Evolutionary conservation across 2,113 vertebrate species (phyloP).

Genomic region (Coptodon bakossiorum): DNA sequence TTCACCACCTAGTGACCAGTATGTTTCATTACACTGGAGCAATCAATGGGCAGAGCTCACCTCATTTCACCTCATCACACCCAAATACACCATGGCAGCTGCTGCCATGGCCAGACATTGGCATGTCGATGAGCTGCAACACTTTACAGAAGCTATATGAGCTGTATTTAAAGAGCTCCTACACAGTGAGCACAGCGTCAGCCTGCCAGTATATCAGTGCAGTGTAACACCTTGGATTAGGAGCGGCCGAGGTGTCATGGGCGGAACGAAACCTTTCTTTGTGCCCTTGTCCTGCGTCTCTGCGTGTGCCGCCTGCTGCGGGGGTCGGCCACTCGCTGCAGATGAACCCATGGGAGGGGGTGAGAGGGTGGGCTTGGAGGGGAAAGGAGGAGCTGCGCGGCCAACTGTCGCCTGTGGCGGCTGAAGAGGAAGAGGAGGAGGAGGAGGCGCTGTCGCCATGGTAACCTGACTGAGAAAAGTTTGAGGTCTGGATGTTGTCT

Average conservation of each 20-base stretch:
- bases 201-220: not conserved
- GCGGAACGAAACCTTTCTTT: conserved; percentile 72
- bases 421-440: conserved; percentile 37
- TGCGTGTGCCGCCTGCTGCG: conserved; percentile 29
- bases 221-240: conserved; percentile 74
- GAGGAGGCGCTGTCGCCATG: conserved; percentile 60
- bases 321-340: conserved; percentile 43
- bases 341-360: conserved; percentile 53
- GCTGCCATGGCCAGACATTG: not conserved
- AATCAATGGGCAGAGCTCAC: conserved; percentile 43
- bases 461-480: conserved; percentile 55
- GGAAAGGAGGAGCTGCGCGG: conserved; percentile 39
- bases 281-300: conserved; percentile 59
- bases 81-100: conserved; percentile 49
- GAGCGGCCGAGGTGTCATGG: conserved; percentile 70
- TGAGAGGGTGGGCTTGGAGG: conserved; percentile 22
- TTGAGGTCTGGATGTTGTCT: conserved; percentile 50
- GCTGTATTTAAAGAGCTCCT: not conserved
- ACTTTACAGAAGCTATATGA: not conserved
- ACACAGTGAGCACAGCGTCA: not conserved
- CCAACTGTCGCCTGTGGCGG: conserved; percentile 49
- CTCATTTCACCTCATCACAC: conserved; percentile 52
- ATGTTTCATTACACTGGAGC: conserved; percentile 25
- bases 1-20: conserved; percentile 42
- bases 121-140: conserved; percentile 19